Evolutionary conservation across 35 echinoderm and acorn worm genomes (phyloP).

Genomic region (Diadema setosum): DNA sequence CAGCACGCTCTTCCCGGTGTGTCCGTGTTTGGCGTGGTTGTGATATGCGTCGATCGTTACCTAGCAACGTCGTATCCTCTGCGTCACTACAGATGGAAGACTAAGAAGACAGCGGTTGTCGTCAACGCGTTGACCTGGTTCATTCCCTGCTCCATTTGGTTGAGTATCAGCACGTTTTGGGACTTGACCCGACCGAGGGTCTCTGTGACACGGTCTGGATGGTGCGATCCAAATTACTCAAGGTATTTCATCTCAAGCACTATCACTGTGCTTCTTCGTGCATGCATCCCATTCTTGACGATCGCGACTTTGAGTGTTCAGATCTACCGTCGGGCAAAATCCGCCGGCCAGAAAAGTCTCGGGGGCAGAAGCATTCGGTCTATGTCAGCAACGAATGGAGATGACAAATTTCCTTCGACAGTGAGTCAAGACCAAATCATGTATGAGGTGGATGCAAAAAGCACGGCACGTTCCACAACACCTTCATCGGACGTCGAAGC

Average conservation of each 20-base stretch:
- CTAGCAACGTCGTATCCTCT: no score
- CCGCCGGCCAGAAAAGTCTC: neutral
- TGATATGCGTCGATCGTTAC: constrained; percentile 33
- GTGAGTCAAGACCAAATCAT: no score
- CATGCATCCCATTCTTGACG: neutral
- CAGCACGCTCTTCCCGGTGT: neutral
- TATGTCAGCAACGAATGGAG: no score
- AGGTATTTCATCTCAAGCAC: neutral
- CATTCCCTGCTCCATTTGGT: neutral
- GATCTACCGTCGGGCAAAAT: neutral
- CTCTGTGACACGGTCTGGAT: neutral
- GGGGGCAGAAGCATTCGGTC: neutral
- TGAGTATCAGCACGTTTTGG: neutral
- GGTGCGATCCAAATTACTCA: neutral
- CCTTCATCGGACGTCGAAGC: no score
- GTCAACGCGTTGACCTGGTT: neutral
- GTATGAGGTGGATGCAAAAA: no score
- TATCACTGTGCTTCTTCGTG: neutral
- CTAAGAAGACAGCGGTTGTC: neutral
- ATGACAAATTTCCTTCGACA: no score
- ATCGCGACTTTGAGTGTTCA: no score
- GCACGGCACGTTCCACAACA: no score
- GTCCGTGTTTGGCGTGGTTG: neutral
- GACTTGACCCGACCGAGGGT: neutral
- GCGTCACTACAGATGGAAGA: no score